Conservation (phyloP, 2,113 vertebrate species). For the Aix galericulata region DNA sequence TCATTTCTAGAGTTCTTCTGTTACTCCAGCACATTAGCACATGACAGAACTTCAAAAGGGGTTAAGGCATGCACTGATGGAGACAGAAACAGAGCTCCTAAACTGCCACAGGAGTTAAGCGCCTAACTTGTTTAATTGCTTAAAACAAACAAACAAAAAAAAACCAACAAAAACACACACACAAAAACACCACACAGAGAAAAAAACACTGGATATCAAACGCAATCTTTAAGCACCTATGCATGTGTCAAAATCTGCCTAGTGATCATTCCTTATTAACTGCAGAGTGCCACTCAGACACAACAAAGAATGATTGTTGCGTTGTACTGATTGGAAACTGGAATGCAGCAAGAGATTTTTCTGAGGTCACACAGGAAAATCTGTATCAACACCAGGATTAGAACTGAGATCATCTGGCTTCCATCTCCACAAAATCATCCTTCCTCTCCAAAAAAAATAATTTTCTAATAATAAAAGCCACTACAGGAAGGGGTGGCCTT, state of each 20-base stretch:
- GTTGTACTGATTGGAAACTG: slow-evolving; percentile 11
- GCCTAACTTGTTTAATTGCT: neutral
- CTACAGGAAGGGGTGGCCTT: slow-evolving; percentile 21
- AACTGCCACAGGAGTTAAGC: neutral
- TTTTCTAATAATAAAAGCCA: slow-evolving; percentile 53
- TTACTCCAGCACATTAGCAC: neutral
- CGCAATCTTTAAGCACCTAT: neutral
- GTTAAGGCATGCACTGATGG: neutral
- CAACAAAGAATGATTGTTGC: neutral
- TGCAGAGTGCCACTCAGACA: neutral
- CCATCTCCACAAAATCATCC: slow-evolving; percentile 43
- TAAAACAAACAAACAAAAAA: neutral
- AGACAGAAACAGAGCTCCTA: neutral
- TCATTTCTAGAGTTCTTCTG: neutral
- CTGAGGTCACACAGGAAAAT: slow-evolving; percentile 40
- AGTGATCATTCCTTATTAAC: neutral
- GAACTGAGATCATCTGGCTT: slow-evolving; percentile 51
- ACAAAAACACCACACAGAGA: neutral
- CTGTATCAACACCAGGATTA: slow-evolving; percentile 47
- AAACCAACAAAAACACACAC: too few relatives aligned
- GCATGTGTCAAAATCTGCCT: neutral
- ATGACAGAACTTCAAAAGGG: neutral
- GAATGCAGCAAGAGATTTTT: slow-evolving; percentile 17
- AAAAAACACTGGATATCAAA: neutral
- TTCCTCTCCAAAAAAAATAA: slow-evolving; percentile 1